Percentiles rank a stretch among this genome's conserved stretches.
phyloP scores from a whole-genome alignment of 1,140 invertebrate species.

The Potamilus streckersoni region DNA sequence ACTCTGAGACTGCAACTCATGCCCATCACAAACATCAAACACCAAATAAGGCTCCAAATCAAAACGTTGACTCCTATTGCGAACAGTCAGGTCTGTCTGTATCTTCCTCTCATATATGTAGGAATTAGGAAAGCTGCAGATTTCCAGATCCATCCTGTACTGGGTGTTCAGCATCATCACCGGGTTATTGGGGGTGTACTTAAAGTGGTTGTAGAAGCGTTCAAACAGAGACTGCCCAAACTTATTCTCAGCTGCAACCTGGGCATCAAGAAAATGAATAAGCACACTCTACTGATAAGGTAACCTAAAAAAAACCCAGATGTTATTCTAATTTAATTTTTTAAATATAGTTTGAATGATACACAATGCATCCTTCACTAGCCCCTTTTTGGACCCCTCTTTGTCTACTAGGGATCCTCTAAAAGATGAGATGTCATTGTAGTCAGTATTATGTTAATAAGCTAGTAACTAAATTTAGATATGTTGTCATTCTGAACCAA shows the following conservation, averaged over 20 bases:
- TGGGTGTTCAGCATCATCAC: constrained; percentile 55
- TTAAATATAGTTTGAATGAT: no score
- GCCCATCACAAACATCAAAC: constrained; percentile 50
- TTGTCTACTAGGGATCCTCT: no score
- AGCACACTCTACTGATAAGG: no score
- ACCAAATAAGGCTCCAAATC: constrained; percentile 51
- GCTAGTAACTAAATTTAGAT: no score
- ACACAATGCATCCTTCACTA: no score
- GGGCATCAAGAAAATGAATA: constrained; percentile 13
- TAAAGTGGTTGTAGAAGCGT: constrained; percentile 52
- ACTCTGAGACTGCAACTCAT: constrained; percentile 34
- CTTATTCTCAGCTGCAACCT: constrained; percentile 49
- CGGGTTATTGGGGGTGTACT: constrained; percentile 20
- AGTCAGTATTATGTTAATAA: no score
- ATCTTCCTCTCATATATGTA: constrained; percentile 52
- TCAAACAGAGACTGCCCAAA: constrained; percentile 61
- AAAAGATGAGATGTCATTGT: no score
- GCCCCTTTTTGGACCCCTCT: no score
- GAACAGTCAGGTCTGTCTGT: constrained; percentile 44
- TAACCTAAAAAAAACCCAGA: no score
- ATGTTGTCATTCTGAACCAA: no score
- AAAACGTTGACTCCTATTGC: background rate
- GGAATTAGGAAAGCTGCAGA: constrained; percentile 50
- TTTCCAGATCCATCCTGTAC: constrained; percentile 60
- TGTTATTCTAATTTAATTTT: no score